Percentiles rank a stretch among this genome's conserved stretches.
Conservation (phyloP, 1,140 invertebrate genomes). For the Argopecten irradians region DNA sequence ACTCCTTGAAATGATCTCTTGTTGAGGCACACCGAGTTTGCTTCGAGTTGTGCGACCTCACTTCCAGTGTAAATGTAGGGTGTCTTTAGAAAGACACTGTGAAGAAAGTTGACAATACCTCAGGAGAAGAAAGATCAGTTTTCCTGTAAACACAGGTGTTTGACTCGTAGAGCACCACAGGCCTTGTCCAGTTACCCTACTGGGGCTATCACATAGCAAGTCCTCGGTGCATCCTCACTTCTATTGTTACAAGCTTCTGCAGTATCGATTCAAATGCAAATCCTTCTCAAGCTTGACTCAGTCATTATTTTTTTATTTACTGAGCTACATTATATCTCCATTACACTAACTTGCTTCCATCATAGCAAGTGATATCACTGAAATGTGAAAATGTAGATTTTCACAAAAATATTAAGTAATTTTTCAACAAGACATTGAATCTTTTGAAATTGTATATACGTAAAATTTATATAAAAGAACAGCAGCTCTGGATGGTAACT, state of each 20-base stretch:
- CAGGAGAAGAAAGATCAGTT: not conserved
- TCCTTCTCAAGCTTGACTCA: not conserved
- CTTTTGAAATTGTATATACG: not conserved
- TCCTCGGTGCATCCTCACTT: not conserved
- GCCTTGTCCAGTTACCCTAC: not conserved
- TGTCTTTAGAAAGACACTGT: not conserved
- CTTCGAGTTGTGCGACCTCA: too few relatives aligned
- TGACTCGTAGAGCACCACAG: not conserved
- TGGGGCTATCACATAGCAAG: not conserved
- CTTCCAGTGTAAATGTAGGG: too few relatives aligned
- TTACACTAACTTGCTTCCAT: too few relatives aligned
- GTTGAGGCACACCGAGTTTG: too few relatives aligned
- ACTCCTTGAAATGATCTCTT: too few relatives aligned
- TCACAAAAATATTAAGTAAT: not conserved
- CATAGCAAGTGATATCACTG: too few relatives aligned
- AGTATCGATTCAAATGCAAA: constrained; percentile 11
- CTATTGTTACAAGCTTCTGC: not conserved
- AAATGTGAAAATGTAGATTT: not conserved
- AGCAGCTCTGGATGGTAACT: not conserved
- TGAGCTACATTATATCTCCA: too few relatives aligned
- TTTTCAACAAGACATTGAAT: not conserved
- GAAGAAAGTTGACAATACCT: not conserved
- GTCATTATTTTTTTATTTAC: not conserved
- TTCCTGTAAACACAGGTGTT: not conserved
- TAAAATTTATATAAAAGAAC: not conserved